Percentiles rank a stretch among this genome's conserved stretches.
Evolutionary conservation across 2,888 invertebrate genomes (phyloP).

Genomic region (Dyspetes luteomarginatus): DNA sequence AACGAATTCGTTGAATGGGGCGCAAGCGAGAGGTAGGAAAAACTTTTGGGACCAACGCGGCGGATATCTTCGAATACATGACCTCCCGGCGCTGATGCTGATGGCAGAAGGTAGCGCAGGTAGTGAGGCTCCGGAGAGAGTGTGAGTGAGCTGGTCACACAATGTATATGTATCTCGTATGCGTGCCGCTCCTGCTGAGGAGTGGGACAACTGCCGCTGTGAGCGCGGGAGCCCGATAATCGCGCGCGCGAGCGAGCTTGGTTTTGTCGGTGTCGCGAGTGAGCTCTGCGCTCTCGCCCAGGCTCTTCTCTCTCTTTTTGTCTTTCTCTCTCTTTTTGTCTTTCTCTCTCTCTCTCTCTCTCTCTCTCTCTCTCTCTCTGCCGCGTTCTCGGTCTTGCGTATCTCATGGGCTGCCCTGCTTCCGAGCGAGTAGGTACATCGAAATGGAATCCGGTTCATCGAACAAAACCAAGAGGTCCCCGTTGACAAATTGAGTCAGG

Average conservation of each 20-base stretch:
- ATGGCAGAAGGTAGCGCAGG: slow-evolving; percentile 28
- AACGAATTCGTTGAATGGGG: slow-evolving; percentile 11
- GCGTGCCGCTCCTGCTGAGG: slow-evolving; percentile 59
- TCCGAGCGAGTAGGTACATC: slow-evolving; percentile 72
- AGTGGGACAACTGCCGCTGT: slow-evolving; percentile 49
- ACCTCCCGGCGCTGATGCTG: slow-evolving; percentile 52
- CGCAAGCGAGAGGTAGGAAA: slow-evolving; percentile 30
- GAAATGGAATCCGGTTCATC: slow-evolving; percentile 80
- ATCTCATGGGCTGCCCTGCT: slow-evolving; percentile 67
- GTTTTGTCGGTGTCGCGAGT: slow-evolving; percentile 58
- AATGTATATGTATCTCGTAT: slow-evolving; percentile 5
- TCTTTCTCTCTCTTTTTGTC: slow-evolving; percentile 47
- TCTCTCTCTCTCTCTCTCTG: slow-evolving; percentile 40
- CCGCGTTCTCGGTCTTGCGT: too few species aligned
- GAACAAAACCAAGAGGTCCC: slow-evolving; percentile 78
- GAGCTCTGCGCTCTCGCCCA: slow-evolving; percentile 35
- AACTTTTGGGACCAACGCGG: slow-evolving; percentile 27
- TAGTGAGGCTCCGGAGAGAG: neutral
- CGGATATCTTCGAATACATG: slow-evolving; percentile 41
- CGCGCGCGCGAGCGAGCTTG: slow-evolving; percentile 43
- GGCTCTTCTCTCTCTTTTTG: slow-evolving; percentile 16
- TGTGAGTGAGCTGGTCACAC: slow-evolving; percentile 20
- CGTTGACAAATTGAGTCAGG: slow-evolving; percentile 80
- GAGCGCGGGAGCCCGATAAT: slow-evolving; percentile 53
- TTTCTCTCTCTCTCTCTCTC: slow-evolving; percentile 39